phyloP scores from a whole-genome alignment of 2,888 invertebrate species.

The Melinaea marsaeus region DNA sequence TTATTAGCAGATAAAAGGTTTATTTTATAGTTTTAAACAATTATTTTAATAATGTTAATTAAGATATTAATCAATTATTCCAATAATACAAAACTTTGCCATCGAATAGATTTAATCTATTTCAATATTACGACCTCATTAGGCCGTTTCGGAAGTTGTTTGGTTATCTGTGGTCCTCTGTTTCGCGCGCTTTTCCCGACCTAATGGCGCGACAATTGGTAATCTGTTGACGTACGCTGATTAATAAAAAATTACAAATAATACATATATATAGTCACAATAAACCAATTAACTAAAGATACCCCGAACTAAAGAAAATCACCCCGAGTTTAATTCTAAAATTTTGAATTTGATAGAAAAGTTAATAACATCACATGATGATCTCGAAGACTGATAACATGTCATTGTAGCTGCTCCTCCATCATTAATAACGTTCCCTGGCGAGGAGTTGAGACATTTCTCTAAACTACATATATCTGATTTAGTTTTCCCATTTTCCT shows the following conservation, averaged over 20 bases:
- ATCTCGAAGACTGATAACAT: slow-evolving; percentile 3
- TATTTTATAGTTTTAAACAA: neutral
- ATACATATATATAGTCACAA: too few species aligned
- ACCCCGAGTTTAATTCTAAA: too few species aligned
- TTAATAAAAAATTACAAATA: slow-evolving; percentile 17
- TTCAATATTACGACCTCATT: slow-evolving; percentile 35
- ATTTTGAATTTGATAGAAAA: neutral
- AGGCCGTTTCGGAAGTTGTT: slow-evolving; percentile 31
- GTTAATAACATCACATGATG: slow-evolving; percentile 1
- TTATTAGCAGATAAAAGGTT: slow-evolving; percentile 2
- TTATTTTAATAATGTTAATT: too few species aligned
- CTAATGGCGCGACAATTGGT: slow-evolving; percentile 39
- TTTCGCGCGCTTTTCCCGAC: slow-evolving; percentile 49
- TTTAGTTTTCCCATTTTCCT: slow-evolving; percentile 15
- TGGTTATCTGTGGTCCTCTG: slow-evolving; percentile 36
- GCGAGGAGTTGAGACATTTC: slow-evolving; percentile 20
- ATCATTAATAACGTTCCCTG: slow-evolving; percentile 22
- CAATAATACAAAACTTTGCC: slow-evolving; percentile 5
- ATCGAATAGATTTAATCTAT: slow-evolving; percentile 31
- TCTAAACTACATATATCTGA: slow-evolving; percentile 17
- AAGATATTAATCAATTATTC: neutral
- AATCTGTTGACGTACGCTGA: slow-evolving; percentile 22
- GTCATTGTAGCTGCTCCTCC: neutral
- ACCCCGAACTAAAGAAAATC: too few species aligned
- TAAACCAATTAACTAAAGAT: too few species aligned